Conservation (phyloP, 2,888 invertebrate species). For the Cephus rjabovi region DNA sequence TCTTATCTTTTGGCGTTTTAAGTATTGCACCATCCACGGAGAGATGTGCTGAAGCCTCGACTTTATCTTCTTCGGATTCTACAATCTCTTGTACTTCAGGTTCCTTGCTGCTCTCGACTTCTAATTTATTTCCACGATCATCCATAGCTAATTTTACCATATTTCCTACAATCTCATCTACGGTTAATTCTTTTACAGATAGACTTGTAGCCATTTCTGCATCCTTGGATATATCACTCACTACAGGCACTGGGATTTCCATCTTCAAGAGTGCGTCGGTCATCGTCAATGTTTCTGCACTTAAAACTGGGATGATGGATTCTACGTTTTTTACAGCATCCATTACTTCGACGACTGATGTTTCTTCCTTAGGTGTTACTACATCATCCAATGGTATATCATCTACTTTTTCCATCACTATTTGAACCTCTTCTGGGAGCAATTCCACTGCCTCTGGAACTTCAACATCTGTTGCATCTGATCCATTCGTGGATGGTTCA, state of each 20-base stretch:
- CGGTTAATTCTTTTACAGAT: slow-evolving; percentile 30
- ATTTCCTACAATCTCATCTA: slow-evolving; percentile 41
- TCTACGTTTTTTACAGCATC: neutral
- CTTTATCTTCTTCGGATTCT: slow-evolving; percentile 1
- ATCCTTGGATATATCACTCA: neutral
- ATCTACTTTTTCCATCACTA: neutral
- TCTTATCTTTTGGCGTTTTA: slow-evolving; percentile 20
- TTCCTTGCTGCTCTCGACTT: neutral
- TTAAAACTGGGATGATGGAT: neutral
- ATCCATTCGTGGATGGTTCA: neutral
- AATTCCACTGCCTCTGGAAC: neutral
- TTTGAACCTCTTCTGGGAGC: neutral
- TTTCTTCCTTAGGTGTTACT: neutral
- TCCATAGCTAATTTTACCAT: slow-evolving; percentile 10
- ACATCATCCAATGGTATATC: neutral
- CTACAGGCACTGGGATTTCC: neutral
- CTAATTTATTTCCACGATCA: neutral
- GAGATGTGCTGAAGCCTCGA: neutral
- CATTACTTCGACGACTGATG: neutral
- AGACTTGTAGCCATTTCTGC: slow-evolving; percentile 1
- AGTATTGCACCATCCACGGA: neutral
- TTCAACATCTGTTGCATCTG: neutral
- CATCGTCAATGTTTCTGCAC: no score
- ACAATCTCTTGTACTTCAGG: neutral
- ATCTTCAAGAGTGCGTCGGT: neutral